Conservation (phyloP, 2,888 invertebrate genomes). For the Cremastobaeus sp. region DNA sequence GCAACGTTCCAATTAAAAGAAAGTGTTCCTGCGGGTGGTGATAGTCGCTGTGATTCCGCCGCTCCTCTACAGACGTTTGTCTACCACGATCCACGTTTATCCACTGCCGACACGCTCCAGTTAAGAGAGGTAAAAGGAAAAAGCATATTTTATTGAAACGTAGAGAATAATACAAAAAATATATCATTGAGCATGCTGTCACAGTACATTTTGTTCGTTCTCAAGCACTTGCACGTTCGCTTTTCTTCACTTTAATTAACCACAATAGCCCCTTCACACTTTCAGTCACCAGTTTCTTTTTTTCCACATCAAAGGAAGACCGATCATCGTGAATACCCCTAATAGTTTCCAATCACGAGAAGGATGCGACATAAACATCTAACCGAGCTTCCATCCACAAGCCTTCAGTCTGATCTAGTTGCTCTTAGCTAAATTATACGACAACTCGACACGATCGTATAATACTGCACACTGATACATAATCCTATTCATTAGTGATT, state of each 20-base stretch:
- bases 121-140: conserved; percentile 83
- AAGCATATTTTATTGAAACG: conserved; percentile 19
- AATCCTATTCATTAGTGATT: conserved; percentile 26
- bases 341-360: conserved; percentile 20
- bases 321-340: conserved; percentile 8
- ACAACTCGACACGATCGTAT: conserved; percentile 35
- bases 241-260: conserved; percentile 40
- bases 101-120: conserved; percentile 87
- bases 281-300: conserved; percentile 14
- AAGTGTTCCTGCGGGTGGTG: conserved; percentile 91
- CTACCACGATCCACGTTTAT: conserved; percentile 91
- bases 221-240: conserved; percentile 54
- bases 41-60: conserved; percentile 89
- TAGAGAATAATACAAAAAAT: conserved; percentile 73
- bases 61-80: conserved; percentile 83
- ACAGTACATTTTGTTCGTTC: conserved; percentile 43
- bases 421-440: conserved; percentile 26
- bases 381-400: conserved; percentile 33
- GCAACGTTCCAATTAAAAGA: conserved; percentile 90
- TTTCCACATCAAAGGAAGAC: conserved; percentile 1
- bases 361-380: conserved; percentile 10
- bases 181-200: conserved; percentile 45
- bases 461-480: conserved; percentile 36
- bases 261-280: conserved; percentile 26
- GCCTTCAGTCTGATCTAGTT: conserved; percentile 23